Conservation (phyloP, 2,113 vertebrate species). For the Uria lomvia region DNA sequence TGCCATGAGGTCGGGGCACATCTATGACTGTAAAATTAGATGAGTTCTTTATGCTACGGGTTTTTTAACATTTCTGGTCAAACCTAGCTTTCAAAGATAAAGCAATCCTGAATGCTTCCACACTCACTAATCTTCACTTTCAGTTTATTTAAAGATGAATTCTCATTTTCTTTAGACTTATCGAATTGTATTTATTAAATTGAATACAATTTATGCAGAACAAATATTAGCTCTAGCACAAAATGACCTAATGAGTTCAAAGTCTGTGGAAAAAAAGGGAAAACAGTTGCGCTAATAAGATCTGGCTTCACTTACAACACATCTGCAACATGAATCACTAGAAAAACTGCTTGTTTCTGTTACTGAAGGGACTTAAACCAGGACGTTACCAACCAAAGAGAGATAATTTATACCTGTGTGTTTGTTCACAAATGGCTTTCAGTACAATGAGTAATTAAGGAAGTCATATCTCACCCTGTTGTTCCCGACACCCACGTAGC, state of each 20-base stretch:
- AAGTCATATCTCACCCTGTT: neutral
- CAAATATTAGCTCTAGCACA: neutral
- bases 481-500: neutral
- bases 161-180: neutral
- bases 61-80: neutral
- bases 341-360: neutral
- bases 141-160: neutral
- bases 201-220: neutral
- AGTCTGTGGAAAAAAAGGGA: neutral
- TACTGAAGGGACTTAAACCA: neutral
- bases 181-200: neutral
- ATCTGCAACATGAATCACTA: neutral
- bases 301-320: neutral
- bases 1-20: neutral
- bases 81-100: neutral
- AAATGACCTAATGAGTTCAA: conserved; percentile 2
- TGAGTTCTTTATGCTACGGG: neutral
- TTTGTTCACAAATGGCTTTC: neutral
- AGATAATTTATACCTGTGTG: neutral
- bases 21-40: neutral
- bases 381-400: neutral
- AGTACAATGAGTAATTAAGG: neutral
- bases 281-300: neutral
- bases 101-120: neutral
- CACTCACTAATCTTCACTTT: neutral